Percentiles rank a stretch among this genome's conserved stretches.
phyloP scores from a whole-genome alignment of 2,113 vertebrate species.

The Myrmecobius fasciatus region DNA sequence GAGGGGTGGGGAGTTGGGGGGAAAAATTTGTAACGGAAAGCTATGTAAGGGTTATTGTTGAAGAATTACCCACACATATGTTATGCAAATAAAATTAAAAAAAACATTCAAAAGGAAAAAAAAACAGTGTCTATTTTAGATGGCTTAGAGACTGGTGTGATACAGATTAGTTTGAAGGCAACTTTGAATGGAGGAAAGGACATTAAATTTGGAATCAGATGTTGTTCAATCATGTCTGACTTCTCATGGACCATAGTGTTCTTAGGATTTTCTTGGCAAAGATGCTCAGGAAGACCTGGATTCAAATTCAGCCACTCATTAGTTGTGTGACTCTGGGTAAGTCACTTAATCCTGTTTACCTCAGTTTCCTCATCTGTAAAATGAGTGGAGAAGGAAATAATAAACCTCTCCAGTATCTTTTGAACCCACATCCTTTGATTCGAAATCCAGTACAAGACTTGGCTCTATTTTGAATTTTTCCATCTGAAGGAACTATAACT shows the following conservation, averaged over 20 bases:
- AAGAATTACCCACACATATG: no score
- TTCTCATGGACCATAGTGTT: no score
- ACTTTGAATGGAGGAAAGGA: neutral
- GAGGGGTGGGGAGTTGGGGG: no score
- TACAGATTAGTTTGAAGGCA: neutral
- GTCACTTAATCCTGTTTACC: neutral
- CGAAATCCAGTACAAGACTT: neutral
- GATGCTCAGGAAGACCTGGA: neutral
- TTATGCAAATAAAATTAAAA: no score
- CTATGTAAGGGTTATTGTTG: no score
- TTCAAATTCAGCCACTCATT: neutral
- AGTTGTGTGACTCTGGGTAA: neutral
- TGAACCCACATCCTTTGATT: neutral
- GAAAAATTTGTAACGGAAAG: no score
- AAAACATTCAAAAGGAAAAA: no score
- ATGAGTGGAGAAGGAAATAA: neutral
- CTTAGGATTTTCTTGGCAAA: no score
- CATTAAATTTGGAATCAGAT: neutral
- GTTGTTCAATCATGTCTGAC: neutral
- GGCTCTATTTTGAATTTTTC: constrained; percentile 10
- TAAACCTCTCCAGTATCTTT: neutral
- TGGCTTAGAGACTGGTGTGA: neutral
- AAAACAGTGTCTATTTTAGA: neutral
- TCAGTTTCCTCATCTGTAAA: neutral
- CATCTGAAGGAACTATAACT: neutral